A percentile compares a stretch with the other conserved stretches of the same genome.
These are phyloP conservation scores for Pseudococcus viburni DNA, from an alignment of 2,888 invertebrate genomes.

Conservation along the genomic window DNA sequence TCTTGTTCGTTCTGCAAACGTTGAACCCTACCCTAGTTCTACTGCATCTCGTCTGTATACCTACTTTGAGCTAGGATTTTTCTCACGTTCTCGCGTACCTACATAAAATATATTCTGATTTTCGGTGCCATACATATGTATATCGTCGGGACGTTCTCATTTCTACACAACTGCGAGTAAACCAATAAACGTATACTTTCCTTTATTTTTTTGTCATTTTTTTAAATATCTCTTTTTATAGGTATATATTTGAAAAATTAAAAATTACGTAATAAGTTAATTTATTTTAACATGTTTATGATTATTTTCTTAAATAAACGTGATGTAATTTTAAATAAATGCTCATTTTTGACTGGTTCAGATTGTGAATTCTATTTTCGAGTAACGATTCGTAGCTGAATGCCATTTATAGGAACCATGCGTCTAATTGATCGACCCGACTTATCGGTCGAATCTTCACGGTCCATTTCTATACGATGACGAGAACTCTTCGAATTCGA, in stretches of 20 bases:
- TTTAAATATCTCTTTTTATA: not conserved
- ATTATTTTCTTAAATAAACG: conserved; percentile 56
- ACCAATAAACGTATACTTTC: conserved; percentile 54
- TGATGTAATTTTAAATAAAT: conserved; percentile 57
- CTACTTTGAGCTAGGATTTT: not conserved
- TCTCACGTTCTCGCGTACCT: conserved; percentile 7
- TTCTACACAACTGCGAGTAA: not conserved
- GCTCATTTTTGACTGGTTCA: conserved; percentile 34
- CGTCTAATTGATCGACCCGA: no score
- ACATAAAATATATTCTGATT: not conserved
- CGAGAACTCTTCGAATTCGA: no score
- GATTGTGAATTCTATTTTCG: not conserved
- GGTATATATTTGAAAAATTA: not conserved
- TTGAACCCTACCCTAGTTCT: not conserved
- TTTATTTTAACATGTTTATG: conserved; percentile 55
- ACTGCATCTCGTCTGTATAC: not conserved
- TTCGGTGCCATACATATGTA: conserved; percentile 26
- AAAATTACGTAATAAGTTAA: conserved; percentile 52
- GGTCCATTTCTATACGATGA: no score
- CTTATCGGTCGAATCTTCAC: no score
- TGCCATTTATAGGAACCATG: no score
- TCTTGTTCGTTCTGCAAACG: not conserved
- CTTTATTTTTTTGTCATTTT: conserved; percentile 20
- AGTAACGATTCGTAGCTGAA: not conserved
- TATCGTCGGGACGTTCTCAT: not conserved